Conservation (phyloP, 2,888 invertebrate species). For the Philhelius pedissequus region DNA sequence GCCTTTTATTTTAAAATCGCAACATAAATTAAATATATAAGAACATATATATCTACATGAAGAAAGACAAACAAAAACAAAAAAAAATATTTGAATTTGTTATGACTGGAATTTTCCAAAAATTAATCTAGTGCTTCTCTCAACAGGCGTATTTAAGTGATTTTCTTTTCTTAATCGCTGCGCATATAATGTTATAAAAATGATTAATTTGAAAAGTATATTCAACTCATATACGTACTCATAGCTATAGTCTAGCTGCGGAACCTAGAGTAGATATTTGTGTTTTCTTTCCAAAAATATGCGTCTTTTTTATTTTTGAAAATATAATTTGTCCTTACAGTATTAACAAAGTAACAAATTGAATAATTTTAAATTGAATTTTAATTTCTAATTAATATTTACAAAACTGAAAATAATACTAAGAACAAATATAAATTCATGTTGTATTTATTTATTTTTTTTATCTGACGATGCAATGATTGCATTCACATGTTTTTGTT, state of each 20-base stretch:
- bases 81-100: not conserved
- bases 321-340: too few species aligned
- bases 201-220: not conserved
- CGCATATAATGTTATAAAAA: not conserved
- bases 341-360: not conserved
- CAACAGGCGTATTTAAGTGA: not conserved
- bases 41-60: too few species aligned
- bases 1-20: too few species aligned
- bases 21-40: too few species aligned
- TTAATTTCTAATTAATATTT: conserved; percentile 17
- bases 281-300: too few species aligned
- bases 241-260: too few species aligned
- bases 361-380: not conserved
- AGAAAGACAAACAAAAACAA: too few species aligned
- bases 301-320: too few species aligned
- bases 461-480: conserved; percentile 25
- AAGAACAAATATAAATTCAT: not conserved
- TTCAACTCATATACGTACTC: too few species aligned
- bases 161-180: not conserved
- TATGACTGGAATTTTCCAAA: not conserved
- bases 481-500: conserved; percentile 41
- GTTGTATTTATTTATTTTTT: conserved; percentile 25
- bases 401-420: not conserved
- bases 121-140: not conserved
- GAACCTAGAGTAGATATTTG: too few species aligned